Evolutionary conservation across 2,797 vertebrate species (phyloP), one percentile per base, ranked within the genome.

Genomic region (Poeciliopsis paucimaculata): DNA sequence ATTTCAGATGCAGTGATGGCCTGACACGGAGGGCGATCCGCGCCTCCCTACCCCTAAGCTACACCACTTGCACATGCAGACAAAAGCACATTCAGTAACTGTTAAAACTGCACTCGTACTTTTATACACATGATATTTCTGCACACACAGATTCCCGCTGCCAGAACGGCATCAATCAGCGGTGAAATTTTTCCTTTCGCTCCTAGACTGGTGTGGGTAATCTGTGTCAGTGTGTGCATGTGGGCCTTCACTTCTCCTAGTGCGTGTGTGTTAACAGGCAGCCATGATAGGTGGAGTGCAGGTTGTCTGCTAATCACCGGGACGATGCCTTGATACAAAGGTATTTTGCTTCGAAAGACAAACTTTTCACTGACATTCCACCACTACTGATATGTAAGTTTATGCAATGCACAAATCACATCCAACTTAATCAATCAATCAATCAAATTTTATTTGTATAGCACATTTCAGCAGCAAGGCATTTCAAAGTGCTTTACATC

Each of bases 161-260:
- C 88, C 85, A 82, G 88, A 91, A 93, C 87, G 79, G 79, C 84
- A 78, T 86, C 90, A 92, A 84, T 92, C 86, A 88, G 84, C 86
- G 83, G 88, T 91, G 86, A 93, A 92, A 94, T 90, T 83, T 80
- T 76, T 82, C 16, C 8, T 57, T 60, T 55, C 20, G 13, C 41
- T 74, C 16, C 23, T 57, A 80, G 84, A 91, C 87, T 90, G 86
- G 82, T 87, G 87, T 86, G 87, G 84, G 34, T 79, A 60, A 72
- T 78, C 55, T 77, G 55, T 77, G 55, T 78, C 76, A 74, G 57
- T 75, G 72, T 81, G 64, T 71, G 73, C 43, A 10, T 79, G 77
- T 77, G 81, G 77, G 77, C 77, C 31, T 77, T 76, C 83, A 73
- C 46, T 77, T 76, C 77, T 78, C 34, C 53, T 74, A 20, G 16